These are phyloP conservation scores for Amblyteles armatorius DNA, from an alignment of 2,888 invertebrate species.

Conservation along the genomic window DNA sequence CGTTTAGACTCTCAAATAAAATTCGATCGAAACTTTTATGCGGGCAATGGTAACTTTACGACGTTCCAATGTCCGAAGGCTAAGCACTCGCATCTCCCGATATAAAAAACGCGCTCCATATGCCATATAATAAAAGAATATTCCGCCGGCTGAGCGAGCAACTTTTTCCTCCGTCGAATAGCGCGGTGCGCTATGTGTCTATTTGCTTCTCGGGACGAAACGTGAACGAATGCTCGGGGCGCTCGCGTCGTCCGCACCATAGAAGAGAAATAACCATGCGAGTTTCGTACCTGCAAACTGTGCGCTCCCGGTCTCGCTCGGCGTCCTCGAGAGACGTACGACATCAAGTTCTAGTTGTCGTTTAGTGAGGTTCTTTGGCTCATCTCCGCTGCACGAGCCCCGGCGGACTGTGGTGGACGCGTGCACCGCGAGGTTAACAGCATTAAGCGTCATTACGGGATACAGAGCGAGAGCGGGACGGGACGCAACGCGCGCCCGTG, in stretches of 20 bases:
- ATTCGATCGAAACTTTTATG: neutral
- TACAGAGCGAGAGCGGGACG: slow-evolving; percentile 16
- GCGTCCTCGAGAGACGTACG: slow-evolving; percentile 31
- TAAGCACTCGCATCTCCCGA: neutral
- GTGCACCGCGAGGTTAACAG: slow-evolving; percentile 56
- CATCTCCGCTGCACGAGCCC: slow-evolving; percentile 4
- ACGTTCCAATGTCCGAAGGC: neutral
- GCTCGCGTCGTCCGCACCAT: neutral
- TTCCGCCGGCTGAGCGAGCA: slow-evolving; percentile 6
- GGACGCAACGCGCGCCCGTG: slow-evolving; percentile 38
- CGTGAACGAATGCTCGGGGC: slow-evolving; percentile 47
- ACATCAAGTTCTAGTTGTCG: slow-evolving; percentile 30
- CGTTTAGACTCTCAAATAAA: neutral
- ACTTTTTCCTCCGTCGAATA: slow-evolving; percentile 13
- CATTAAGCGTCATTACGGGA: slow-evolving; percentile 64
- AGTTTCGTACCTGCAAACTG: slow-evolving; percentile 1
- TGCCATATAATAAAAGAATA: slow-evolving; percentile 2
- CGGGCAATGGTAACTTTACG: neutral
- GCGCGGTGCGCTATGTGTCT: slow-evolving; percentile 34
- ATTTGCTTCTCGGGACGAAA: slow-evolving; percentile 55
- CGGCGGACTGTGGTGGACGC: neutral
- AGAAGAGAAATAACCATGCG: slow-evolving; percentile 6
- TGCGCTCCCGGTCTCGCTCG: neutral
- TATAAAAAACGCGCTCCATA: neutral
- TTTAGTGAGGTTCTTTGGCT: slow-evolving; percentile 42